Evolutionary conservation across 92 coral and sea anemone species (phyloP).

Genomic region (Meandrina meandrites): DNA sequence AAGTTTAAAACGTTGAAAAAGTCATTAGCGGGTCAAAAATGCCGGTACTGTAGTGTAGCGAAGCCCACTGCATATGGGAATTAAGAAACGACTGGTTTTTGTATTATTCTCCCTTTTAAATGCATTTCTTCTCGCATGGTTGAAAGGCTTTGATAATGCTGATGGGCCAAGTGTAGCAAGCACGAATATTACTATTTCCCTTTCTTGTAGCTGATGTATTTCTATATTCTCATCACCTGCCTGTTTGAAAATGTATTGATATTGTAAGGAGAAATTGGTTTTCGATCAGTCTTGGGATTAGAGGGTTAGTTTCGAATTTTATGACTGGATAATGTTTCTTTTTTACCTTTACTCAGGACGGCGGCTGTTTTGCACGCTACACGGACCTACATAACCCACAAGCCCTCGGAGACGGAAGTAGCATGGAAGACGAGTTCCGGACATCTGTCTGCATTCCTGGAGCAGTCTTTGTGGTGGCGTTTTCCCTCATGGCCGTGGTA

Average conservation of each 20-base stretch:
- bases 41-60: not conserved
- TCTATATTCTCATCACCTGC: not conserved
- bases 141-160: no score
- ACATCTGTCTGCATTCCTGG: slow-evolving; percentile 23
- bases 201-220: not conserved
- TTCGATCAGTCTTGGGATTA: not conserved
- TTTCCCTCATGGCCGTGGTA: slow-evolving; percentile 22
- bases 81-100: no score
- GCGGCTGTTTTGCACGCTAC: not conserved
- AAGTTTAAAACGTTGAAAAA: not conserved
- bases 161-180: no score
- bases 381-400: not conserved
- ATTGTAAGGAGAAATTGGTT: not conserved
- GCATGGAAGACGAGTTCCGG: slow-evolving; percentile 26
- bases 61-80: no score
- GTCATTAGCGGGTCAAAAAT: no score
- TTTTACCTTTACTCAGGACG: not conserved
- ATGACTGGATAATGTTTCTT: not conserved
- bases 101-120: no score
- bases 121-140: no score
- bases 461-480: slow-evolving; percentile 6
- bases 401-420: not conserved
- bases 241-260: not conserved
- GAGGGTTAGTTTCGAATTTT: not conserved
- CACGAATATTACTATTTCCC: no score